Evolutionary conservation across 2,888 invertebrate genomes (phyloP).

Genomic region (Tinea pellionella): DNA sequence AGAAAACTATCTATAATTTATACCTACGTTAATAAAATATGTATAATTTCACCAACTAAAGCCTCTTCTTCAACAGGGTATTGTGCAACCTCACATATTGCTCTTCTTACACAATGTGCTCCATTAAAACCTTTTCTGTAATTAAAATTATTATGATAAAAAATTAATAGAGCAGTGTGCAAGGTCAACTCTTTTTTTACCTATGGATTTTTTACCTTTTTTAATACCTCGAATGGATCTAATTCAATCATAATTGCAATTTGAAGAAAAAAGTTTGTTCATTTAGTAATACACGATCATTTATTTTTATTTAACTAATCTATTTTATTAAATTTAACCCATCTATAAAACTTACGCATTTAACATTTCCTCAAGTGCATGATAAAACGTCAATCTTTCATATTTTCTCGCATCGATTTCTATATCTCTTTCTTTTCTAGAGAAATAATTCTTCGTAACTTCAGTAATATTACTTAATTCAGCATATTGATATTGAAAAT

Average conservation of each 20-base stretch:
- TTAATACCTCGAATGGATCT: too few species aligned
- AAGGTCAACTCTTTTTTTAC: too few species aligned
- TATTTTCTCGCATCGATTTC: slow-evolving; percentile 35
- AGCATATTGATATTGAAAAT: slow-evolving; percentile 75
- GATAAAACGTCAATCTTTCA: slow-evolving; percentile 49
- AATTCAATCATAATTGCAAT: too few species aligned
- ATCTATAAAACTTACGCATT: slow-evolving; percentile 30
- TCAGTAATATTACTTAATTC: slow-evolving; percentile 62
- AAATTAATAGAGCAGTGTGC: too few species aligned
- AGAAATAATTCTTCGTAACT: slow-evolving; percentile 59
- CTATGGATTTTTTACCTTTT: too few species aligned
- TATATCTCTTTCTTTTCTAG: slow-evolving; percentile 43
- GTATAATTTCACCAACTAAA: slow-evolving; percentile 76
- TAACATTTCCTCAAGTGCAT: slow-evolving; percentile 39
- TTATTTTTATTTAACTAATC: too few species aligned
- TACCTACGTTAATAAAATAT: slow-evolving; percentile 77
- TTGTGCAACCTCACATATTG: slow-evolving; percentile 81
- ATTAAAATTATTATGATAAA: slow-evolving; percentile 19
- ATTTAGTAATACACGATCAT: too few species aligned
- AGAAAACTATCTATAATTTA: too few species aligned
- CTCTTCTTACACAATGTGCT: slow-evolving; percentile 75
- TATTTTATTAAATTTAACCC: too few species aligned
- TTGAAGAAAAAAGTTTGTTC: too few species aligned
- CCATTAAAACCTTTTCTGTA: slow-evolving; percentile 73
- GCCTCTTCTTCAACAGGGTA: slow-evolving; percentile 76